A percentile compares a stretch with the other conserved stretches of the same genome.
These are phyloP conservation scores for Stegastes partitus DNA, from an alignment of 2,113 vertebrate genomes.

Conservation along the genomic window DNA sequence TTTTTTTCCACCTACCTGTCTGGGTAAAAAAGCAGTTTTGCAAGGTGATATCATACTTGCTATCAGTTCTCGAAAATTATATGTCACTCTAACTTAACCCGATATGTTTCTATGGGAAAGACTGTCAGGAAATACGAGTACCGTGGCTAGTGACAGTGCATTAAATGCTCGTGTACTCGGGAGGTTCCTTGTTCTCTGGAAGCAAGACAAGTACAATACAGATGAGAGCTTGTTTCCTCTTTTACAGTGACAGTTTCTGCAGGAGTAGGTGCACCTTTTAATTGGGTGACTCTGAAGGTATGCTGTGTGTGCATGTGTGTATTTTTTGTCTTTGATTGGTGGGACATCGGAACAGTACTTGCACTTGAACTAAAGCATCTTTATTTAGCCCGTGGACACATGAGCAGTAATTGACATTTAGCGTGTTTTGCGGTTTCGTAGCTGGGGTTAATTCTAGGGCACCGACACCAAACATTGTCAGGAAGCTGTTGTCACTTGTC, in stretches of 20 bases:
- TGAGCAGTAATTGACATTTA: slow-evolving; percentile 39
- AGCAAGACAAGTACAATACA: slow-evolving; percentile 35
- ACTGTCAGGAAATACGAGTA: slow-evolving; percentile 55
- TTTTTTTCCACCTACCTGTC: slow-evolving; percentile 71
- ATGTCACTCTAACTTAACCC: slow-evolving; percentile 79
- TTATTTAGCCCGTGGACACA: slow-evolving; percentile 1
- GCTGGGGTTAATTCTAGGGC: slow-evolving; percentile 53
- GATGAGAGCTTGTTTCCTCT: slow-evolving; percentile 31
- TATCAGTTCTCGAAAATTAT: slow-evolving; percentile 83
- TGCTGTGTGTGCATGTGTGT: slow-evolving; percentile 6
- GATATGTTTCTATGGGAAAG: slow-evolving; percentile 66
- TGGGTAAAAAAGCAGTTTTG: slow-evolving; percentile 69
- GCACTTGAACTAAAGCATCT: slow-evolving; percentile 29
- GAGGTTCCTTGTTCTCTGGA: slow-evolving; percentile 34
- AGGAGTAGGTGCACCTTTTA: slow-evolving; percentile 42
- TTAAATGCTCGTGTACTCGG: slow-evolving; percentile 49
- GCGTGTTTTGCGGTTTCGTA: slow-evolving; percentile 40
- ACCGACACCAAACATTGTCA: slow-evolving; percentile 3
- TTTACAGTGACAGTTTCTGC: slow-evolving; percentile 23
- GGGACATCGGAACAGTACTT: slow-evolving; percentile 3
- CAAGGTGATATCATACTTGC: slow-evolving; percentile 78
- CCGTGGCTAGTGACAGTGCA: slow-evolving; percentile 48
- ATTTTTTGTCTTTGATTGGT: slow-evolving; percentile 17
- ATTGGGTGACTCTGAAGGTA: slow-evolving; percentile 37
- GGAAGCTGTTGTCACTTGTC: slow-evolving; percentile 56